phyloP scores from a whole-genome alignment of 1,140 invertebrate species.

The Chironomus striatipennis region DNA sequence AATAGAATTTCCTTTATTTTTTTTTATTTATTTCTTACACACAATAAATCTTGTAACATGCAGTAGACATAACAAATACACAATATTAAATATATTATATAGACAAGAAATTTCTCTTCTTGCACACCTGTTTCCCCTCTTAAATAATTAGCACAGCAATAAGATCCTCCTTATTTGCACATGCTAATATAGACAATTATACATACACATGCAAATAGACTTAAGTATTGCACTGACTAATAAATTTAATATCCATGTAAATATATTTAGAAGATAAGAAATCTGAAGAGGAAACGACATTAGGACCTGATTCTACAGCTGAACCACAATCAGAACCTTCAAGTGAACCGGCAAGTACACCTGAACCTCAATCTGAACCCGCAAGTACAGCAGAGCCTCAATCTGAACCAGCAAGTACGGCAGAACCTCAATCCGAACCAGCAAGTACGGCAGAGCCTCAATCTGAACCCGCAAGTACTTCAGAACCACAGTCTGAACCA shows the following conservation, averaged over 20 bases:
- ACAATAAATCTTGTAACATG: background rate
- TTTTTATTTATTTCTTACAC: background rate
- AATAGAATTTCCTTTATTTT: background rate
- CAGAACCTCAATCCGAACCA: slow-evolving; percentile 27
- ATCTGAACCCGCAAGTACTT: background rate
- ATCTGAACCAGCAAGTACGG: slow-evolving; percentile 24
- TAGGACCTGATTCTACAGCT: slow-evolving; percentile 28
- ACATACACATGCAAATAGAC: background rate
- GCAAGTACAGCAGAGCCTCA: slow-evolving; percentile 38
- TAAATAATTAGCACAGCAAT: no score
- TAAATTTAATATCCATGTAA: slow-evolving; percentile 16
- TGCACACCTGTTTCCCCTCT: background rate
- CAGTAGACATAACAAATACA: background rate
- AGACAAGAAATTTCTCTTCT: background rate
- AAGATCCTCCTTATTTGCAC: background rate
- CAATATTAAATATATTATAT: background rate
- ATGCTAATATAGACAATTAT: background rate
- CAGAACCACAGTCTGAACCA: background rate
- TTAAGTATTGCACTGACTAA: background rate
- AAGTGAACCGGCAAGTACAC: slow-evolving; percentile 35
- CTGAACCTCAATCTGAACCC: slow-evolving; percentile 35
- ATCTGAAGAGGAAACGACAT: background rate
- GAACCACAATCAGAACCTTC: slow-evolving; percentile 34
- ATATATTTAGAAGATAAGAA: background rate
- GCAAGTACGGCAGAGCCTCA: slow-evolving; percentile 11